Evolutionary conservation across 2,888 invertebrate species (phyloP), one percentile per base, ranked within the genome.

Genomic region (Platycheirus albimanus): DNA sequence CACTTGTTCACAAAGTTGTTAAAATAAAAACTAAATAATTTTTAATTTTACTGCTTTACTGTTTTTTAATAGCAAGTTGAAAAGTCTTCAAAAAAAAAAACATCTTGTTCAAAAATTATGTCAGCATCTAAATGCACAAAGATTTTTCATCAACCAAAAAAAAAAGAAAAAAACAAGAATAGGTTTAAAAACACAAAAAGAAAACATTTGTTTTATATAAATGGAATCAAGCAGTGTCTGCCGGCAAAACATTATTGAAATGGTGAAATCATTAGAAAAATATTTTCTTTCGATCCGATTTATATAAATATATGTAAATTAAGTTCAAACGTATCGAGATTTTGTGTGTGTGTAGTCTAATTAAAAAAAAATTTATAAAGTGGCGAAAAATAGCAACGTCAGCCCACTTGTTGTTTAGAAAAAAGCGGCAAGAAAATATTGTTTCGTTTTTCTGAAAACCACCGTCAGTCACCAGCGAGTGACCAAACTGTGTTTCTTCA

Each of bases 381-480:
- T 10, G 38, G 7, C 7, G 56, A 54, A 56, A 30, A 10, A 58
- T 30, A 47, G 30, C 30, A 61, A 69, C 78, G 67, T 83, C 83
- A 77, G 63, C 78, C 83, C 83, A 83, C 83, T 83, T 83, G 83
- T 83, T 83, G 81, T 72, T 64, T 13, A 64, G 41, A 77, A 41
- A 56, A 58, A 58, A 24, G 70, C 51, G 20, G 80, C 19, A 38
- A 41, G 49, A 19, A 24, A 13, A 33, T 38, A 11, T 11, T 45
- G 11, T 7, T 24, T 30, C 54, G 13, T 20, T 36, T 13, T 15
- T 36, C 43, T 56, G 10, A 15, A 10, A 38, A 47, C 28, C 52
- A 36, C 43, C 19, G 24, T 15, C 33, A 5, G 17, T 41, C 56
- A 36, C 30, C 30, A 24, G 5, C n/a, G n/a, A n/a, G n/a, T n/a